Conservation (phyloP, 2,113 vertebrate genomes). For the Catharus minimus region DNA sequence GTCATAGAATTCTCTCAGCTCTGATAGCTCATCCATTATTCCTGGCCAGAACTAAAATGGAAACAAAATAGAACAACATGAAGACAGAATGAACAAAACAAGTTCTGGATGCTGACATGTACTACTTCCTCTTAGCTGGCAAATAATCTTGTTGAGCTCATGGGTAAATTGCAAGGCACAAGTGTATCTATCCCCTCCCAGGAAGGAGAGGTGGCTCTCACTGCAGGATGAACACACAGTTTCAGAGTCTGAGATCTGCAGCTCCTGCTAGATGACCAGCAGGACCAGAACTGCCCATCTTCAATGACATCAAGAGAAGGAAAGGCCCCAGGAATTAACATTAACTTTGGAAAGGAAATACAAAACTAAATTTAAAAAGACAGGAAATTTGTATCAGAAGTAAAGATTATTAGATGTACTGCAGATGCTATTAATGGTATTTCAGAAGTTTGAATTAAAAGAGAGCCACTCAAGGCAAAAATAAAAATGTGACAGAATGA, state of each 20-base stretch:
- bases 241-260: not conserved
- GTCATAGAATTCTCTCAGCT: conserved; percentile 97
- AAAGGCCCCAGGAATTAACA: not conserved
- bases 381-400: not conserved
- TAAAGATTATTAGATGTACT: not conserved
- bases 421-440: not conserved
- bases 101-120: not conserved
- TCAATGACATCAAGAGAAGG: not conserved
- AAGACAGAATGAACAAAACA: not conserved
- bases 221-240: not conserved
- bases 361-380: not conserved
- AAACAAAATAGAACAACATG: conserved; percentile 49
- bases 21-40: conserved; percentile 90
- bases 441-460: not conserved
- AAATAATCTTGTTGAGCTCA: not conserved
- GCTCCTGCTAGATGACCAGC: not conserved
- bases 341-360: not conserved
- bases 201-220: not conserved
- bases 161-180: not conserved
- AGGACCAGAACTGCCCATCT: not conserved
- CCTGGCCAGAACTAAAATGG: conserved; percentile 91
- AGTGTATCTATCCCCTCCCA: not conserved
- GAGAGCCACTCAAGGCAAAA: not conserved
- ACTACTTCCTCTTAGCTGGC: not conserved
- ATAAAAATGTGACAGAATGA: not conserved